Conservation (phyloP, 2,113 vertebrate genomes). For the Tachuris rubrigastra region DNA sequence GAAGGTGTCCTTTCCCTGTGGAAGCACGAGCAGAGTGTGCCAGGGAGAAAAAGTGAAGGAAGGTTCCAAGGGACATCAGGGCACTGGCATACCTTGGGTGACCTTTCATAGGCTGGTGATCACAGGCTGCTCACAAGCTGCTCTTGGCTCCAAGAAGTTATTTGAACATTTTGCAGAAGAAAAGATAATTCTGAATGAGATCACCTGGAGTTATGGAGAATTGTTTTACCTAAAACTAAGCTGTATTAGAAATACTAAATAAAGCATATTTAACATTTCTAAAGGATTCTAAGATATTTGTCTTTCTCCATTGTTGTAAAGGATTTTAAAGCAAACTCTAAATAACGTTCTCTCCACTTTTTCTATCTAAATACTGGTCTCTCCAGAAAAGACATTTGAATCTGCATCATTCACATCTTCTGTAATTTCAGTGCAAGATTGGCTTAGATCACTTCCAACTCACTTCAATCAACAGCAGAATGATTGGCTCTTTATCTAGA, state of each 20-base stretch:
- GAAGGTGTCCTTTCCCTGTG: background rate
- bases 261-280: background rate
- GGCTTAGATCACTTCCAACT: background rate
- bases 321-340: background rate
- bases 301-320: background rate
- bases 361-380: background rate
- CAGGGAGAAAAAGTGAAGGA: background rate
- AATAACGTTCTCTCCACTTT: background rate
- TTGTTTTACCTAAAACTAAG: background rate
- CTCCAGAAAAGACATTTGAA: background rate
- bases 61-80: background rate
- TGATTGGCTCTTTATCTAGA: background rate
- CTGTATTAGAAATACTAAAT: accelerated
- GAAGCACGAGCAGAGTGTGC: too few species aligned
- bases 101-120: background rate
- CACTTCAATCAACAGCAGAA: background rate
- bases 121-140: background rate
- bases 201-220: background rate
- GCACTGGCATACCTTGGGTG: background rate
- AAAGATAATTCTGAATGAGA: background rate
- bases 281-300: background rate
- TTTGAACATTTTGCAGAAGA: too few species aligned
- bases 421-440: background rate
- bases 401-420: background rate
- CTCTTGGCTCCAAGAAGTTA: background rate